Conservation (phyloP, 2,888 invertebrate genomes). For the Diadegma fenestrale region DNA sequence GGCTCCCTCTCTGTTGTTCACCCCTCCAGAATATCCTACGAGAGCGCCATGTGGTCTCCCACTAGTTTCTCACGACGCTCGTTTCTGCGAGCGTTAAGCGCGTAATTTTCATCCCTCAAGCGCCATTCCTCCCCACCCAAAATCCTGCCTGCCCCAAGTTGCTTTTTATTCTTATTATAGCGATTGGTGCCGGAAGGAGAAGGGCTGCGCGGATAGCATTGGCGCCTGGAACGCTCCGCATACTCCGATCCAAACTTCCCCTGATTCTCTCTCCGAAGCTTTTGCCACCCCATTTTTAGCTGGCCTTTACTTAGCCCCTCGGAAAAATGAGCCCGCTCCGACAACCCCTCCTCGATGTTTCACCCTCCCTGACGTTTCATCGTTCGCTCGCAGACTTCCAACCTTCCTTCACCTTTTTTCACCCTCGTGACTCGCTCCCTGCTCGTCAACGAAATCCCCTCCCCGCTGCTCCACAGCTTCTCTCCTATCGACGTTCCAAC, state of each 20-base stretch:
- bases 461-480: constrained; percentile 60
- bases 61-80: constrained; percentile 33
- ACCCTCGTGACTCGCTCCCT: constrained; percentile 35
- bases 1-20: constrained; percentile 40
- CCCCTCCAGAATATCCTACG: constrained; percentile 48
- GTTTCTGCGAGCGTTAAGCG: constrained; percentile 55
- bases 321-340: constrained; percentile 26
- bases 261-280: constrained; percentile 37
- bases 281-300: not conserved
- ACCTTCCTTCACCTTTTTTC: constrained; percentile 37
- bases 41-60: constrained; percentile 55
- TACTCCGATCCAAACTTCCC: constrained; percentile 38
- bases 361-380: constrained; percentile 4
- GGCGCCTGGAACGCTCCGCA: constrained; percentile 39
- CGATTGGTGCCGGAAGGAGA: constrained; percentile 36
- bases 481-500: constrained; percentile 71
- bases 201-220: constrained; percentile 47
- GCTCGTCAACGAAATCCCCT: constrained; percentile 50
- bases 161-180: constrained; percentile 21
- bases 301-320: constrained; percentile 29
- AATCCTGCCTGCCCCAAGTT: constrained; percentile 59
- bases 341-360: constrained; percentile 20
- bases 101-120: constrained; percentile 62
- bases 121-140: constrained; percentile 38
- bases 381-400: constrained; percentile 33